Evolutionary conservation across 2,888 invertebrate species (phyloP).

Genomic region (Laspeyria flexula): DNA sequence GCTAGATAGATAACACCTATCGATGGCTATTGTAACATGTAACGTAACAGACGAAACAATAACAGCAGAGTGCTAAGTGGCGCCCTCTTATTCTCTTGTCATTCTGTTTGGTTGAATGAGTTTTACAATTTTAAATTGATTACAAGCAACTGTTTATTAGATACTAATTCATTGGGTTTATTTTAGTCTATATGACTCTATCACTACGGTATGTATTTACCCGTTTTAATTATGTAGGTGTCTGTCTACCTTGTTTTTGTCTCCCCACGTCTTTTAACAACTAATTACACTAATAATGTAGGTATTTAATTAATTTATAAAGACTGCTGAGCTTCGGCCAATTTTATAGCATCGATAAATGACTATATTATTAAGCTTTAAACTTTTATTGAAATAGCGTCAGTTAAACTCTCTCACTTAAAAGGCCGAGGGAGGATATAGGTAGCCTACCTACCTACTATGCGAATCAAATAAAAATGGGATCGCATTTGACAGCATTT

Average conservation of each 20-base stretch:
- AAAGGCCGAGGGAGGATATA: too few species aligned
- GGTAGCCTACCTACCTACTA: too few species aligned
- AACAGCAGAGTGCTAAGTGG: constrained; percentile 36
- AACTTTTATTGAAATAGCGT: too few species aligned
- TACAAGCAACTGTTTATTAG: constrained; percentile 6
- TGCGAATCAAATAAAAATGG: too few species aligned
- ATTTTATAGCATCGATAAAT: too few species aligned
- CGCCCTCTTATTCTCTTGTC: constrained; percentile 35
- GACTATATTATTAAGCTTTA: too few species aligned
- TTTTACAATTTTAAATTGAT: constrained; percentile 13
- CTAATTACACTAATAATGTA: not conserved
- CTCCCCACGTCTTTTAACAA: not conserved
- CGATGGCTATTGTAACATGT: constrained; percentile 3
- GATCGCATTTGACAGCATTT: too few species aligned
- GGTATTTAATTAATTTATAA: not conserved
- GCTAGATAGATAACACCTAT: constrained; percentile 3
- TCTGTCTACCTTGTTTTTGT: too few species aligned
- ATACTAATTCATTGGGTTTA: constrained; percentile 7
- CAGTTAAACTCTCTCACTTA: too few species aligned
- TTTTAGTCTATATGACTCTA: not conserved
- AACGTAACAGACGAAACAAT: constrained; percentile 31
- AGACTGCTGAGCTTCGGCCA: too few species aligned
- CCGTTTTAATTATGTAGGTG: too few species aligned
- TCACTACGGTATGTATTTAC: not conserved
- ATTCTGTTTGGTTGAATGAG: constrained; percentile 17